phyloP scores from a whole-genome alignment of 2,113 vertebrate species.

The Erpornis zantholeuca region DNA sequence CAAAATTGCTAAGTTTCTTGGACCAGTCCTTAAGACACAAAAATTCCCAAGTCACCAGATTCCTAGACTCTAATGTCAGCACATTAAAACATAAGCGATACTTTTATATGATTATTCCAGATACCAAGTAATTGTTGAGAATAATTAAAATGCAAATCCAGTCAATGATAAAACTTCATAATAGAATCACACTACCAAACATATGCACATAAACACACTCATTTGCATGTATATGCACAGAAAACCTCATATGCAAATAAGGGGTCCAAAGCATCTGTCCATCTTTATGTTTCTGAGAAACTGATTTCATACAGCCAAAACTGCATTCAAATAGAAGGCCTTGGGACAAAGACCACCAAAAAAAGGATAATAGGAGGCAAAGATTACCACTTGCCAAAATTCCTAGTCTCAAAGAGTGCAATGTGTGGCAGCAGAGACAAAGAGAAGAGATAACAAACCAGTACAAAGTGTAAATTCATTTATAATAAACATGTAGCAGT shows the following conservation, averaged over 20 bases:
- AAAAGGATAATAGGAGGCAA: background rate
- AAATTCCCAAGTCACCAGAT: background rate
- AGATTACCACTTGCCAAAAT: background rate
- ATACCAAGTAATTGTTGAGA: background rate
- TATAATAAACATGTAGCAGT: background rate
- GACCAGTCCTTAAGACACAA: background rate
- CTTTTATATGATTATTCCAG: background rate
- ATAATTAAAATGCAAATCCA: background rate
- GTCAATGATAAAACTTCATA: background rate
- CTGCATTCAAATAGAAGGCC: background rate
- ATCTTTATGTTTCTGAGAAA: background rate
- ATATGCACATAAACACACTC: background rate
- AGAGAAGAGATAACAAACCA: background rate
- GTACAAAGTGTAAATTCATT: background rate
- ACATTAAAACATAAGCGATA: background rate
- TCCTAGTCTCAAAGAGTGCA: background rate
- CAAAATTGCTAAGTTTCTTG: background rate
- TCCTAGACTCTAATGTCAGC: background rate
- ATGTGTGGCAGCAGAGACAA: background rate
- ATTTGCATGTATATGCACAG: background rate
- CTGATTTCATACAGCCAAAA: background rate
- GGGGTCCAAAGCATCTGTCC: background rate
- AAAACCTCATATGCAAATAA: background rate
- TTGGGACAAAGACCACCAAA: background rate
- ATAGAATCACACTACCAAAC: background rate